These are phyloP conservation scores for Drosophila rufa DNA, from an alignment of 1,140 invertebrate species.

Conservation along the genomic window DNA sequence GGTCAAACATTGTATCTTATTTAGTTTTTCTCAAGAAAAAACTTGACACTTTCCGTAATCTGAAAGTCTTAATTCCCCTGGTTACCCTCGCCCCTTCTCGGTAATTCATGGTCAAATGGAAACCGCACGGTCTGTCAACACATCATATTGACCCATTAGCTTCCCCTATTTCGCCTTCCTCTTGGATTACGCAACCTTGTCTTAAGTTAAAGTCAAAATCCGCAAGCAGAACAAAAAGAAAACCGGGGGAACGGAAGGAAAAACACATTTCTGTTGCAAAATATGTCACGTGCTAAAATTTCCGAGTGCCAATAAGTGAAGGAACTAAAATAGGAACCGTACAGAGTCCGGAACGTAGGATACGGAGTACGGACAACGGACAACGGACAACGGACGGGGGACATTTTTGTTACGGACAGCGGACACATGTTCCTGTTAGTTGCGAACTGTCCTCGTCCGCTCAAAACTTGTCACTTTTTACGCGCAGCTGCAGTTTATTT, in stretches of 20 bases:
- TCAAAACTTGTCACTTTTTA: constrained; percentile 81
- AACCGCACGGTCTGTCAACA: constrained; percentile 57
- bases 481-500: constrained; percentile 83
- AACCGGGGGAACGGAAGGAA: background rate
- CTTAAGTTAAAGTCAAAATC: constrained; percentile 45
- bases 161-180: background rate
- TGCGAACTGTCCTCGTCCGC: constrained; percentile 25
- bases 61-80: background rate
- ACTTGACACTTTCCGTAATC: background rate
- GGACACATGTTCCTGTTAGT: constrained; percentile 75
- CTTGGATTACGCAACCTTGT: constrained; percentile 34
- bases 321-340: constrained; percentile 25
- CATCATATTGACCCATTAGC: constrained; percentile 22
- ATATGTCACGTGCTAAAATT: constrained; percentile 72
- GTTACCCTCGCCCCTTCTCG: too few species aligned
- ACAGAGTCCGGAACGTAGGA: constrained; percentile 6
- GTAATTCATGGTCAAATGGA: constrained; percentile 21
- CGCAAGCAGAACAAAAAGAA: constrained; percentile 6
- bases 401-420: constrained; percentile 36
- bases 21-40: background rate
- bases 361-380: constrained; percentile 12
- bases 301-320: constrained; percentile 72
- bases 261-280: constrained; percentile 53
- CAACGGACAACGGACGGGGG: constrained; percentile 29
- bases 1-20: background rate